Percentiles rank a stretch among this genome's conserved stretches.
Conservation (phyloP, 2,113 vertebrate species). For the Pseudorhombus dupliciocellatus region DNA sequence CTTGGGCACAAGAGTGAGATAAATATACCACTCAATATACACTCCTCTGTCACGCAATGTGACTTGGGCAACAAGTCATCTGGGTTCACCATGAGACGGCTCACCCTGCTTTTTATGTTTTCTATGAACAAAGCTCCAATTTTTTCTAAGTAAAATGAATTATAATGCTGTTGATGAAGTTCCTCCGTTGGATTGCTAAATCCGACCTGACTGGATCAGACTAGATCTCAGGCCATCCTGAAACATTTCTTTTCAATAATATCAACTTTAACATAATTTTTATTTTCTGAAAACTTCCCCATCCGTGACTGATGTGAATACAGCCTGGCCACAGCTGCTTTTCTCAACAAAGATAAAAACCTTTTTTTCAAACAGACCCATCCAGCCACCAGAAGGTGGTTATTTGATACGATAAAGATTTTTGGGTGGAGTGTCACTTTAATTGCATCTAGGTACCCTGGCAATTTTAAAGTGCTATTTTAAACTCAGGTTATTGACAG, state of each 20-base stretch:
- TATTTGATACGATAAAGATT: conserved; percentile 8
- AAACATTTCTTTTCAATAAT: neutral
- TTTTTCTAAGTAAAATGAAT: neutral
- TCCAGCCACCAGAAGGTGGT: neutral
- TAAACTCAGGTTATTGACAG: conserved; percentile 14
- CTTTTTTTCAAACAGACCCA: conserved; percentile 4
- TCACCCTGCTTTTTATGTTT: neutral
- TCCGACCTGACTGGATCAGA: no score
- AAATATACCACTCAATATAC: conserved; percentile 62
- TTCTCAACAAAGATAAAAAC: neutral
- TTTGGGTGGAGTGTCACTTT: conserved; percentile 42
- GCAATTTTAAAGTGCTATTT: conserved; percentile 33
- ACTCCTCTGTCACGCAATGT: conserved; percentile 69
- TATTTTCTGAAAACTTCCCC: no score
- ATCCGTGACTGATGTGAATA: neutral
- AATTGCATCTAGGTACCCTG: conserved; percentile 8
- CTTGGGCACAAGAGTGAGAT: conserved; percentile 46
- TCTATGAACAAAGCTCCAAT: neutral
- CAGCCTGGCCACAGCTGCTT: neutral
- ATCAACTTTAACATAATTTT: neutral
- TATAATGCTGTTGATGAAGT: neutral
- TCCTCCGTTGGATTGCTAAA: neutral
- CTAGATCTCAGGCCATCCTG: neutral
- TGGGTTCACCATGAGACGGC: conserved; percentile 17
- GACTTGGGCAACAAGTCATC: conserved; percentile 46